Conservation (phyloP, 2,888 invertebrate genomes). For the Smittia sp. region DNA sequence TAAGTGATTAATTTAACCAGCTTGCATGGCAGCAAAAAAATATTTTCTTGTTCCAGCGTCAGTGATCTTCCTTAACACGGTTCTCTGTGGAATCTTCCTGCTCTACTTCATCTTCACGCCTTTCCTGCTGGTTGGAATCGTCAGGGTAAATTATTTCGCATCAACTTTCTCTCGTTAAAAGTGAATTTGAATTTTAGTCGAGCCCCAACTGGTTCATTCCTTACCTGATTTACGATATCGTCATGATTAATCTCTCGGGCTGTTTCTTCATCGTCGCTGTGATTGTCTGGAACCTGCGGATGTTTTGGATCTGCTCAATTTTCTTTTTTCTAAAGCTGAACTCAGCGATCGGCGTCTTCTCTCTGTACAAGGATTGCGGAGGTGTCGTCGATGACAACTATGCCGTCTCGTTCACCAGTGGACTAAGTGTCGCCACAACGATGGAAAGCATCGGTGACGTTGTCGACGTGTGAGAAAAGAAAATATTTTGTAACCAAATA, state of each 20-base stretch:
- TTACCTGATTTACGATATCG: constrained; percentile 28
- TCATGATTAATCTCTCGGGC: constrained; percentile 27
- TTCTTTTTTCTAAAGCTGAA: constrained; percentile 26
- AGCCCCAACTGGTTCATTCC: constrained; percentile 33
- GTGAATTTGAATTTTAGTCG: constrained; percentile 6
- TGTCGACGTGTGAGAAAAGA: constrained; percentile 12
- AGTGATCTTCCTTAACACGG: constrained; percentile 25
- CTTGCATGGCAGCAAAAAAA: neutral
- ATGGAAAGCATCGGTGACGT: constrained; percentile 27
- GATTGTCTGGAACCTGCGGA: constrained; percentile 30
- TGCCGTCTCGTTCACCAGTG: constrained; percentile 13
- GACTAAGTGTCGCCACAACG: constrained; percentile 18
- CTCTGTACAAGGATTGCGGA: constrained; percentile 11
- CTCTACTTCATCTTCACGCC: constrained; percentile 32
- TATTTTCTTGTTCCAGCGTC: constrained; percentile 10
- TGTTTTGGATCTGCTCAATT: constrained; percentile 34
- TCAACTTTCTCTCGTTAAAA: neutral
- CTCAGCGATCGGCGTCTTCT: constrained; percentile 22
- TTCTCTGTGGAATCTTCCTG: constrained; percentile 13
- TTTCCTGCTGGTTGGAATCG: constrained; percentile 10
- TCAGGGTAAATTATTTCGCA: neutral
- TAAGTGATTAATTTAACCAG: constrained; percentile 8
- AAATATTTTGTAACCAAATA: no score
- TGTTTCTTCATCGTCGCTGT: constrained; percentile 31
- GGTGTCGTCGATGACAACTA: constrained; percentile 6